Percentiles rank a stretch among this genome's conserved stretches.
phyloP scores from a whole-genome alignment of 2,113 vertebrate genomes.

The Gopherus evgoodei region DNA sequence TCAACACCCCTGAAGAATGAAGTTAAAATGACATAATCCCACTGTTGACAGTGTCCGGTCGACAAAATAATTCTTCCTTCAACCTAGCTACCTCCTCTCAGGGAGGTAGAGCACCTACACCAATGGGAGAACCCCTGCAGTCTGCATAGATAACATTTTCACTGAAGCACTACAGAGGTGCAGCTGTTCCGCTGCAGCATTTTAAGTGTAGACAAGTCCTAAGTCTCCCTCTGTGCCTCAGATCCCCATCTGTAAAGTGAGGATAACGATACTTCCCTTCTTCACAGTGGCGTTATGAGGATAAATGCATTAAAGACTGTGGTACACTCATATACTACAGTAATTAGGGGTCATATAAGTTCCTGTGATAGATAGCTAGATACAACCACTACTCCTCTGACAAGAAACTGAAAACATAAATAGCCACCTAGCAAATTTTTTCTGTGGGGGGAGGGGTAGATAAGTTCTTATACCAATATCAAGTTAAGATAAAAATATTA shows the following conservation, averaged over 20 bases:
- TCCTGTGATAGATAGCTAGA: neutral
- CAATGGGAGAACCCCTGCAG: neutral
- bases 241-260: neutral
- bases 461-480: conserved; percentile 1
- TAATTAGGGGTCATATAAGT: neutral
- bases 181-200: neutral
- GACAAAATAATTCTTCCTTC: neutral
- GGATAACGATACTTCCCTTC: neutral
- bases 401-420: neutral
- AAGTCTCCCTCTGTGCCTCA: neutral
- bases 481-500: conserved; percentile 7
- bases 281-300: neutral
- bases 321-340: neutral
- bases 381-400: neutral
- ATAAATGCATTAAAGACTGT: neutral
- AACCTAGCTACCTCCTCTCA: too few relatives aligned
- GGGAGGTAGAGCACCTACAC: neutral
- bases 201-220: neutral
- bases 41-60: neutral
- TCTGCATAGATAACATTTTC: neutral
- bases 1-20: neutral
- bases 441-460: neutral
- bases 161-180: neutral
- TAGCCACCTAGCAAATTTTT: neutral
- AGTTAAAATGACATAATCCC: neutral